phyloP scores from a whole-genome alignment of 1,140 invertebrate species.

The Ridgeia piscesae region DNA sequence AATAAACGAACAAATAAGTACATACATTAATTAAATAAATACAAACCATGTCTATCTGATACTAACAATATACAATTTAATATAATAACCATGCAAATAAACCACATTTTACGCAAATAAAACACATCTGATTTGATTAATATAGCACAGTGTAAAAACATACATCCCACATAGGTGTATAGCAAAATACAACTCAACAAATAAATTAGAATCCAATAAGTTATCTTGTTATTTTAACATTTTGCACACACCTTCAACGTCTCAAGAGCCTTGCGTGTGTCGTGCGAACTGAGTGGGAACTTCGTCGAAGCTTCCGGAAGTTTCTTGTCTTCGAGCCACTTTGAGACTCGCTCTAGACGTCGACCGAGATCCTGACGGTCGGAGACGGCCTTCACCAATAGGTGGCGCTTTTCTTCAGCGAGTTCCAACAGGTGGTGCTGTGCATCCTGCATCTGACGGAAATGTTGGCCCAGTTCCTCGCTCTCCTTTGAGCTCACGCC shows the following conservation, averaged over 20 bases:
- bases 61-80: background rate
- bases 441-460: constrained; percentile 54
- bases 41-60: background rate
- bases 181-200: background rate
- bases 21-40: too few relatives aligned
- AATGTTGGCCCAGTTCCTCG: constrained; percentile 51
- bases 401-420: constrained; percentile 36
- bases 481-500: constrained; percentile 80
- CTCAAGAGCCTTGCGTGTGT: background rate
- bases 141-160: background rate
- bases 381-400: constrained; percentile 54
- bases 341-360: constrained; percentile 73
- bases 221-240: background rate
- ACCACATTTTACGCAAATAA: background rate
- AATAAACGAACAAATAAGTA: too few relatives aligned
- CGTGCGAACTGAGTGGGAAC: background rate
- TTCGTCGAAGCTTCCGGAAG: background rate
- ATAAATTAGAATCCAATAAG: background rate
- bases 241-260: background rate
- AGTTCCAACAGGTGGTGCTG: constrained; percentile 48
- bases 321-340: constrained; percentile 68
- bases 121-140: background rate
- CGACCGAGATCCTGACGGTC: constrained; percentile 74
- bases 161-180: background rate
- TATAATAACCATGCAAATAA: background rate